Evolutionary conservation across 2,888 invertebrate species (phyloP), one percentile per base, ranked within the genome.

Genomic region (Rhagium mordax): DNA sequence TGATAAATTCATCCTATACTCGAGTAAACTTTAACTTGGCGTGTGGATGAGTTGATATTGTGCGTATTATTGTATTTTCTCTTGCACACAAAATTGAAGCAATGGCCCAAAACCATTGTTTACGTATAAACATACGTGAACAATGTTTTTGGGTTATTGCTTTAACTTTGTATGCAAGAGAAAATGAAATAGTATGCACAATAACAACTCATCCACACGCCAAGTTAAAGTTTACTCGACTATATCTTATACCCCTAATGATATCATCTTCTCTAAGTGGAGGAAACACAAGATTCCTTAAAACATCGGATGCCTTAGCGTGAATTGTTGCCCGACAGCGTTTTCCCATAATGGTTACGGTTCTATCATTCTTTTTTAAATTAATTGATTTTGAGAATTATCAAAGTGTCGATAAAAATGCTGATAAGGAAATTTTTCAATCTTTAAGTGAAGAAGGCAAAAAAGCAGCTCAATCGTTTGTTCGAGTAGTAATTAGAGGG

Each of bases 261-360:
- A 72, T 21, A 47, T 65, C 66, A 53, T 73, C 66, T n/a, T 74
- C 73, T 53, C 59, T 61, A 47, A 73, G 51, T 16, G 65, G 47
- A 5, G 70, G 73, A 41, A 73, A 73, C 0, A 70, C 55, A 27
- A 41, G 18, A 20, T 73, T 29, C 20, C 62, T 24, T 1, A 73
- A 70, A 20, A 60, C 49, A 66, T 65, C 53, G 10, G 16, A 60
- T n/a, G 70, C 71, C 27, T 24, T 59, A n/a, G n/a, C 10, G 64
- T 74, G 67, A 41, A 71, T 18, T 51, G 67, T 20, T n/a, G 60
- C 67, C 8, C 41, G 47, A 41, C 65, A 29, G 49, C 65, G 61
- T 64, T 71, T 71, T 7, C 71, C 57, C 21, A 21, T 57, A 41
- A 64, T 47, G n/a, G 48, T 68, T n/a, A 55, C 57, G 10, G 13